These are phyloP conservation scores for Hippopotamus amphibius DNA, from an alignment of 2,113 vertebrate species.

Conservation along the genomic window DNA sequence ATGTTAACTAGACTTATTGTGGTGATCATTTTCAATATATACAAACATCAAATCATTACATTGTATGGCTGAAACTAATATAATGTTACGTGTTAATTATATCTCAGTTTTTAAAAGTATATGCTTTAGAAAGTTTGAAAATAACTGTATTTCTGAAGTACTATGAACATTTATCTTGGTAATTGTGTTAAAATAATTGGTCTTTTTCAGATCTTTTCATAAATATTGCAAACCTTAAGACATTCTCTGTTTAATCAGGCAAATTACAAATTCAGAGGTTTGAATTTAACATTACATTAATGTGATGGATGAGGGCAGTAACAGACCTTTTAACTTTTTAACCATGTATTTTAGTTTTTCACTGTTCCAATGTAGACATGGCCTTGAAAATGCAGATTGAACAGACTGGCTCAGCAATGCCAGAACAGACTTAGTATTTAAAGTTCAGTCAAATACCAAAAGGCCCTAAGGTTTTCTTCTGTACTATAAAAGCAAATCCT, in stretches of 20 bases:
- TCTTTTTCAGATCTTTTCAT: neutral
- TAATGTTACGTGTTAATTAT: neutral
- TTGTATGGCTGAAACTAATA: neutral
- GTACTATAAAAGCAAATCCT: constrained; percentile 75
- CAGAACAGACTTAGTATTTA: constrained; percentile 75
- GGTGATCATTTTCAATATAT: neutral
- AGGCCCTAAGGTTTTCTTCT: constrained; percentile 73
- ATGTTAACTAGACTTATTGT: neutral
- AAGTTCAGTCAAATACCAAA: constrained; percentile 83
- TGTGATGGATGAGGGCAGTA: constrained; percentile 1
- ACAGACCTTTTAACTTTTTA: neutral
- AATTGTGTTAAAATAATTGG: constrained; percentile 1
- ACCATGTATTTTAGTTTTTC: neutral
- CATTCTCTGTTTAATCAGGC: neutral
- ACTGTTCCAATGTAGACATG: neutral
- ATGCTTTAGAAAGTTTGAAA: constrained; percentile 41
- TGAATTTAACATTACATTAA: constrained; percentile 17
- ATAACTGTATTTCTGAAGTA: neutral
- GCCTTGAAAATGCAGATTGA: constrained; percentile 57
- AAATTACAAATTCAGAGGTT: neutral
- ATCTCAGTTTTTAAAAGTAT: neutral
- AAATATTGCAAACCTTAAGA: neutral
- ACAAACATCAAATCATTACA: neutral
- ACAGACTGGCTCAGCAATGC: constrained; percentile 52
- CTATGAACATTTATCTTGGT: constrained; percentile 4